phyloP scores from a whole-genome alignment of 2,888 invertebrate species.

The Gonocerus acuteangulatus region DNA sequence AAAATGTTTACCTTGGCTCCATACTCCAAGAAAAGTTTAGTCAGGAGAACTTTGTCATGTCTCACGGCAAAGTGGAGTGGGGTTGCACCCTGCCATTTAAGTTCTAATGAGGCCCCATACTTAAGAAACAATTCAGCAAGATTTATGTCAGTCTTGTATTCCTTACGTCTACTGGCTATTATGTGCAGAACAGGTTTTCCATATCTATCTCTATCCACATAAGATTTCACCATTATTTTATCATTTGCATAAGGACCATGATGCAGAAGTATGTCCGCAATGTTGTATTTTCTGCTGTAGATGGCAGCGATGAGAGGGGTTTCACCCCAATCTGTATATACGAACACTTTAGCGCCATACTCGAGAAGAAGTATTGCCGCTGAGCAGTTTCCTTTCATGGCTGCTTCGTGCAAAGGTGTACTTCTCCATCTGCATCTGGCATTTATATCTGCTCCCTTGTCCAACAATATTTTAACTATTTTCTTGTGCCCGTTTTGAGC shows the following conservation, averaged over 20 bases:
- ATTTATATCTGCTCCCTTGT: background rate
- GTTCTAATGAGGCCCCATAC: background rate
- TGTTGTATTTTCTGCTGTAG: background rate
- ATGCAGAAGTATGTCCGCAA: background rate
- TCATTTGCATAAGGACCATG: background rate
- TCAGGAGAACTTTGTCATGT: background rate
- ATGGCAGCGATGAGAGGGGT: background rate
- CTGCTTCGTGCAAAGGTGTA: background rate
- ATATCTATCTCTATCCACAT: background rate
- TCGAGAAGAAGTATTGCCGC: background rate
- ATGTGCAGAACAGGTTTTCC: background rate
- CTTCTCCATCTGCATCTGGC: background rate
- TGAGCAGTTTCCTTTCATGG: background rate
- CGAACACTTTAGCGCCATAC: background rate
- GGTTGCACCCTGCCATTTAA: background rate
- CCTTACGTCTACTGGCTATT: background rate
- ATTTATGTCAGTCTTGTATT: background rate
- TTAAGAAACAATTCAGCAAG: background rate
- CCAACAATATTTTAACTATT: background rate
- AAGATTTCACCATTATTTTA: too few species aligned
- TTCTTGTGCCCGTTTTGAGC: background rate
- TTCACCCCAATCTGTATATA: background rate
- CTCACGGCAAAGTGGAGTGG: background rate
- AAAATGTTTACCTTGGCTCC: background rate
- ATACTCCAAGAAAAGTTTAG: background rate